phyloP scores from a whole-genome alignment of 2,113 vertebrate species.

The Casuarius casuarius region DNA sequence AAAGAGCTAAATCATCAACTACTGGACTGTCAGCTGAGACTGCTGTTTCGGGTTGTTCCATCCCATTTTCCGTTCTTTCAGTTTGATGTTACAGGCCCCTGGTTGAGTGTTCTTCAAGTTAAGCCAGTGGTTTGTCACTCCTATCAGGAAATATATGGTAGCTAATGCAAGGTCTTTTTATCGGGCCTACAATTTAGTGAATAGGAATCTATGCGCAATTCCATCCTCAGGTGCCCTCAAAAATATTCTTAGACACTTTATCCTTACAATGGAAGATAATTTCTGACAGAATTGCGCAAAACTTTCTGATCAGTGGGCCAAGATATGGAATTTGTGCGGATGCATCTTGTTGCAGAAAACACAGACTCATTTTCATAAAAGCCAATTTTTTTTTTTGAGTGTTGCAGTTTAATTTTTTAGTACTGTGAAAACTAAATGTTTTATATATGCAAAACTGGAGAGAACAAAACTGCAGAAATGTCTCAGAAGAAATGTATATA shows the following conservation, averaged over 20 bases:
- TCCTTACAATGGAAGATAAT: not conserved
- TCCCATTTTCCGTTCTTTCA: not conserved
- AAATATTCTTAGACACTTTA: not conserved
- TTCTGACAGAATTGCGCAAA: not conserved
- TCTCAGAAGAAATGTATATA: not conserved
- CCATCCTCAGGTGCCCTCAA: not conserved
- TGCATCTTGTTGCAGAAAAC: not conserved
- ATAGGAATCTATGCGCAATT: not conserved
- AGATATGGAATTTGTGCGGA: accelerated
- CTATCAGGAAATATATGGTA: not conserved
- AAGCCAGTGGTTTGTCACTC: not conserved
- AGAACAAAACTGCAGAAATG: not conserved
- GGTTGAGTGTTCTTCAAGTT: not conserved
- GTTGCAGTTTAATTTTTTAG: not conserved
- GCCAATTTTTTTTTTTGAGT: not conserved
- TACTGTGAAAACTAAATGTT: not conserved
- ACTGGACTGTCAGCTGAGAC: not conserved
- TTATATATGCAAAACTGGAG: not conserved
- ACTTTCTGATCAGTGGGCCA: not conserved
- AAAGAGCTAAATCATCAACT: not conserved
- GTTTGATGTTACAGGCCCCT: not conserved
- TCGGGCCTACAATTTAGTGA: not conserved
- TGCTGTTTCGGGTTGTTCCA: not conserved
- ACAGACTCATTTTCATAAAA: not conserved
- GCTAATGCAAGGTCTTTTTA: not conserved